phyloP scores from a whole-genome alignment of 2,113 vertebrate species.

The Fregetta grallaria region DNA sequence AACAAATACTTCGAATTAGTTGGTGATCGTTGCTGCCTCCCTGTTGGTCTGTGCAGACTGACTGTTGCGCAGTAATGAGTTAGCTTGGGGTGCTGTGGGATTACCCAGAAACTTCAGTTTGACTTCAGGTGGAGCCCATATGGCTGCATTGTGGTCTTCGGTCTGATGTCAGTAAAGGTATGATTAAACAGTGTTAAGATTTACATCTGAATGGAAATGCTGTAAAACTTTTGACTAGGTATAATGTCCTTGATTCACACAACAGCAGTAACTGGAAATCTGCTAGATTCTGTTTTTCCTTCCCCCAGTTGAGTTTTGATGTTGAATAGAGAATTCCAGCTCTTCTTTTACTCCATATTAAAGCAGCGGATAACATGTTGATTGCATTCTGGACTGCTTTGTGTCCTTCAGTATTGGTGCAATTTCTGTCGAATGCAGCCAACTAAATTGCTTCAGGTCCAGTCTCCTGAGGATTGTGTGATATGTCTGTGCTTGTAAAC shows the following conservation, averaged over 20 bases:
- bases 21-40: neutral
- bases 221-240: neutral
- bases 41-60: neutral
- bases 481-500: neutral
- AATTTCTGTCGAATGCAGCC: neutral
- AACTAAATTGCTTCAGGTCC: neutral
- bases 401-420: neutral
- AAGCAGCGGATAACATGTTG: neutral
- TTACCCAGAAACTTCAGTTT: neutral
- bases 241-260: neutral
- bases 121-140: neutral
- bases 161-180: neutral
- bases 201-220: neutral
- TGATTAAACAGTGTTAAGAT: neutral
- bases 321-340: neutral
- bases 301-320: neutral
- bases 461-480: neutral
- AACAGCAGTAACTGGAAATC: neutral
- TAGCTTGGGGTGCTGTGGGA: neutral
- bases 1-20: neutral
- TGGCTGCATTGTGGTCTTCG: rapidly evolving
- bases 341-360: neutral
- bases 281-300: neutral
- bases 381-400: neutral
- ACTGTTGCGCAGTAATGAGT: rapidly evolving